Conservation (phyloP, 2,888 invertebrate genomes). For the Sinodicranocentrus sp. region DNA sequence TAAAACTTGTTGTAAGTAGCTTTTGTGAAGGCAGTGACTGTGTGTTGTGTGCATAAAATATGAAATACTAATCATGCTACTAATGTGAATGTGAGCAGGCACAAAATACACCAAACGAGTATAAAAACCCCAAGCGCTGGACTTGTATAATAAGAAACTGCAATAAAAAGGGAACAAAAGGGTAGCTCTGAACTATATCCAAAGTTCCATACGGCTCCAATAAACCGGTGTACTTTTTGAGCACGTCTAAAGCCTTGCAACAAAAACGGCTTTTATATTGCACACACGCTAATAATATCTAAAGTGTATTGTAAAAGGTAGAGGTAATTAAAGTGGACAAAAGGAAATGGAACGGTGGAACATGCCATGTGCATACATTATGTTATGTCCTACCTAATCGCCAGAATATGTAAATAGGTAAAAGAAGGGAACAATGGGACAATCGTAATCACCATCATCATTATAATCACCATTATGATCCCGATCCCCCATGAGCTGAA, state of each 20-base stretch:
- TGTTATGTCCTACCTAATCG: slow-evolving; percentile 31
- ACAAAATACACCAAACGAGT: too few species aligned
- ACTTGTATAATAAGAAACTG: slow-evolving; percentile 6
- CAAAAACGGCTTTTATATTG: slow-evolving; percentile 39
- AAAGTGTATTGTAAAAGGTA: background rate
- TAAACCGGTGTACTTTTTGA: too few species aligned
- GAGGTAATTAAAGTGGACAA: slow-evolving; percentile 62
- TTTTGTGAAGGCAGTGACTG: background rate
- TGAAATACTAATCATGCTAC: slow-evolving; percentile 44
- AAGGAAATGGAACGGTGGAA: slow-evolving; percentile 17
- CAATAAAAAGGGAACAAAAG: slow-evolving; percentile 31
- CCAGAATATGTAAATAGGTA: slow-evolving; percentile 47
- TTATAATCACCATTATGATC: slow-evolving; percentile 57
- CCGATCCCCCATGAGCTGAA: slow-evolving; percentile 57
- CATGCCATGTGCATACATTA: slow-evolving; percentile 42
- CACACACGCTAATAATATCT: slow-evolving; percentile 17
- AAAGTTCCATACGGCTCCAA: background rate
- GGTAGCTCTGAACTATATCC: slow-evolving; percentile 6
- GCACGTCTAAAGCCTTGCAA: background rate
- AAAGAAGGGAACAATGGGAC: slow-evolving; percentile 37
- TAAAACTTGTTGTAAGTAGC: slow-evolving; percentile 5
- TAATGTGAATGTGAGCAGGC: slow-evolving; percentile 15
- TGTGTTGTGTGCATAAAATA: slow-evolving; percentile 40
- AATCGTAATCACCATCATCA: slow-evolving; percentile 45
- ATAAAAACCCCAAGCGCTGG: too few species aligned